These are phyloP conservation scores for Calliphora vicina DNA, from an alignment of 1,140 invertebrate genomes.

Conservation along the genomic window DNA sequence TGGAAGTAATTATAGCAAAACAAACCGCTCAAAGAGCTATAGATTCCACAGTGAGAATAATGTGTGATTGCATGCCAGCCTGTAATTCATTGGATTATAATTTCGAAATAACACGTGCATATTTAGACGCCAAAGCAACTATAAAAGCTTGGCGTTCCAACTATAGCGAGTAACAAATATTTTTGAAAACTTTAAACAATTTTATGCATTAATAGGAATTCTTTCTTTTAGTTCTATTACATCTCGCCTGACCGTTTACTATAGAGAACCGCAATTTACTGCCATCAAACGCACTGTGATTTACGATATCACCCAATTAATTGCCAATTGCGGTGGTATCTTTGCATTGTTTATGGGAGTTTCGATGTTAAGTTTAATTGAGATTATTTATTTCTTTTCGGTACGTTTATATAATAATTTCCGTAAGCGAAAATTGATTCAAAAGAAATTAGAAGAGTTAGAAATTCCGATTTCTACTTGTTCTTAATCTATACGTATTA, in stretches of 20 bases:
- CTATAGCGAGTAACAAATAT: constrained; percentile 45
- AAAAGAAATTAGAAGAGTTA: constrained; percentile 44
- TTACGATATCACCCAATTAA: constrained; percentile 71
- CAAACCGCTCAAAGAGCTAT: constrained; percentile 47
- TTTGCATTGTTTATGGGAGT: constrained; percentile 72
- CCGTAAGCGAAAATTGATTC: constrained; percentile 49
- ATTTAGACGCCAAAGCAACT: constrained; percentile 48
- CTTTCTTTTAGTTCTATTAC: constrained; percentile 47
- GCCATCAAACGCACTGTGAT: constrained; percentile 70
- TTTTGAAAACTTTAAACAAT: background rate
- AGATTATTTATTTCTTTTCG: constrained; percentile 65
- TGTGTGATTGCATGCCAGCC: constrained; percentile 71
- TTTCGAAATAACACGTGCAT: constrained; percentile 70
- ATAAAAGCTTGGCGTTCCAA: constrained; percentile 51
- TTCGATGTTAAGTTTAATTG: constrained; percentile 67
- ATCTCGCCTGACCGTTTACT: constrained; percentile 66
- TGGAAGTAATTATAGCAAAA: constrained; percentile 51
- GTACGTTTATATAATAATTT: constrained; percentile 58
- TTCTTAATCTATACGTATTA: no score
- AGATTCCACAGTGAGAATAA: constrained; percentile 45
- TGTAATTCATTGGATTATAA: constrained; percentile 74
- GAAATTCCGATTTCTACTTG: constrained; percentile 4
- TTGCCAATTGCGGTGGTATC: constrained; percentile 73
- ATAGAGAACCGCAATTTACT: constrained; percentile 73
- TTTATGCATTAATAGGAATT: no score